phyloP scores from a whole-genome alignment of 2,797 vertebrate species.

The Crenichthys baileyi region DNA sequence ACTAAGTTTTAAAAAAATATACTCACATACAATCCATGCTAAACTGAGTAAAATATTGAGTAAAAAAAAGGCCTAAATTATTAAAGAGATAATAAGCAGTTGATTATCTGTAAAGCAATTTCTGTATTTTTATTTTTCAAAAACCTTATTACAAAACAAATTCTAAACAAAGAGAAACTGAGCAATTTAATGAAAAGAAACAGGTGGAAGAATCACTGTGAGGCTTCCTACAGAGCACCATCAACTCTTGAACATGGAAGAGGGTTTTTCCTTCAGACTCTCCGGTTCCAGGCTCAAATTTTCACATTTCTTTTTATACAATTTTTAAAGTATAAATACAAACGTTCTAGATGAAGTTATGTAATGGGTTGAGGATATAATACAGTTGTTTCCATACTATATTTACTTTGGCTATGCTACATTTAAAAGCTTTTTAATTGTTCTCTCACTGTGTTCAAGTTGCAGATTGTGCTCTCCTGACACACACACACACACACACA shows the following conservation, averaged over 20 bases:
- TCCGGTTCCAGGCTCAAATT: too few relatives aligned
- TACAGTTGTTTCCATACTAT: neutral
- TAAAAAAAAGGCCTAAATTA: neutral
- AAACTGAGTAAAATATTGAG: neutral
- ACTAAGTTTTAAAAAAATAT: neutral
- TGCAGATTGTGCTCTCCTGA: conserved; percentile 1
- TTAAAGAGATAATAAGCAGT: neutral
- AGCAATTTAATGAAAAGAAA: too few relatives aligned
- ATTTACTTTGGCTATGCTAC: neutral
- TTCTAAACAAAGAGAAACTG: too few relatives aligned
- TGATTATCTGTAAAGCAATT: neutral
- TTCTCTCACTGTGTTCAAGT: neutral
- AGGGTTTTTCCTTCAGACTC: too few relatives aligned
- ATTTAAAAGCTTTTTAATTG: neutral
- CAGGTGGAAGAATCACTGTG: too few relatives aligned
- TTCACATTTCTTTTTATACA: too few relatives aligned
- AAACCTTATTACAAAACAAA: neutral
- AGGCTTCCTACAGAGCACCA: too few relatives aligned
- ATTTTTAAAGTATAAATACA: neutral
- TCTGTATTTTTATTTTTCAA: neutral
- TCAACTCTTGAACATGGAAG: too few relatives aligned
- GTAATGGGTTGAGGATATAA: neutral
- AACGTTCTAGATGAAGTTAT: neutral
- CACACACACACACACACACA: conserved; percentile 26
- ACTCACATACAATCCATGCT: too few relatives aligned